phyloP scores from a whole-genome alignment of 1,140 invertebrate species.

The Macrotrachela quadricornifera region DNA sequence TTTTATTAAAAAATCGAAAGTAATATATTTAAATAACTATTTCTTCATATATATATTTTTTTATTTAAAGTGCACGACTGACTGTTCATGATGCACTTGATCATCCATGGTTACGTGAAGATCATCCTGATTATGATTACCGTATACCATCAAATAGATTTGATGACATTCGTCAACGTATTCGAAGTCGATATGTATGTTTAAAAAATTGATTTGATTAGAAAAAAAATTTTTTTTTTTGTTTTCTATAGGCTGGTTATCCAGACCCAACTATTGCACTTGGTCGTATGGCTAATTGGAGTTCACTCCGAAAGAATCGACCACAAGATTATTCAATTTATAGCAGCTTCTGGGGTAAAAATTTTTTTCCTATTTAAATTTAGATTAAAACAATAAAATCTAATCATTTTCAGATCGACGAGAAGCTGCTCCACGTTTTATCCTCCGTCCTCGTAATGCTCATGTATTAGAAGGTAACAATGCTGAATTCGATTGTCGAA shows the following conservation, averaged over 20 bases:
- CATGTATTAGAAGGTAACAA: conserved; percentile 89
- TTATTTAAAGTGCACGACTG: conserved; percentile 77
- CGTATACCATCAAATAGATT: conserved; percentile 51
- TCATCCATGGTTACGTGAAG: conserved; percentile 68
- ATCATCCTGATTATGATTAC: conserved; percentile 39
- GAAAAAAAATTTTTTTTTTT: too few species aligned
- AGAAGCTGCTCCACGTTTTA: conserved; percentile 88
- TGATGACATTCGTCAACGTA: conserved; percentile 58
- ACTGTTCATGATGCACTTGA: conserved; percentile 86
- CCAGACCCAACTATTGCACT: conserved; percentile 73
- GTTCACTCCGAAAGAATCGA: conserved; percentile 76
- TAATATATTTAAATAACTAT: too few species aligned
- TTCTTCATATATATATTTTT: too few species aligned
- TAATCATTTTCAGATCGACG: conserved; percentile 49
- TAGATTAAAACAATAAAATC: too few species aligned
- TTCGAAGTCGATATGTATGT: conserved; percentile 37
- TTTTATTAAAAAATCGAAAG: conserved; percentile 50
- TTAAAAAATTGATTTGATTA: too few species aligned
- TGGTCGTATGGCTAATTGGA: conserved; percentile 85
- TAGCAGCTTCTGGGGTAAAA: conserved; percentile 42
- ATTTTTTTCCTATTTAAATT: too few species aligned
- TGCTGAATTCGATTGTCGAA: conserved; percentile 83
- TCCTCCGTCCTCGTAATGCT: conserved; percentile 77
- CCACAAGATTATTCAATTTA: conserved; percentile 89
- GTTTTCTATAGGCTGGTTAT: conserved; percentile 44